Evolutionary conservation across 2,797 vertebrate genomes (phyloP).

Genomic region (Manis crassicaudata): DNA sequence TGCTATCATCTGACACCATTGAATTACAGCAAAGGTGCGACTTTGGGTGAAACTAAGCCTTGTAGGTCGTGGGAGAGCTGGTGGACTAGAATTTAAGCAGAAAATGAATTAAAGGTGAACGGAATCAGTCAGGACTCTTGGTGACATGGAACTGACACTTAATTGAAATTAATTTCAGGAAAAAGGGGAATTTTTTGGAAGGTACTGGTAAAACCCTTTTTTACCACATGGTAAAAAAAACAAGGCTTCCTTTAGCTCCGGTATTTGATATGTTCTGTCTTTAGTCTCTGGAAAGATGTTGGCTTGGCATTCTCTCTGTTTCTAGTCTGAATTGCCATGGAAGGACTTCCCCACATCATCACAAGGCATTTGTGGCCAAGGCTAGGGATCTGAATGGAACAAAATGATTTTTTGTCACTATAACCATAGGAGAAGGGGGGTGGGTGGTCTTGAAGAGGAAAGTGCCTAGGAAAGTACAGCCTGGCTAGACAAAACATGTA

Average conservation of each 20-base stretch:
- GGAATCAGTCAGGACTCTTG: neutral
- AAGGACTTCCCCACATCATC: neutral
- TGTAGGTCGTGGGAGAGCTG: neutral
- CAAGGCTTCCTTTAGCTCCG: neutral
- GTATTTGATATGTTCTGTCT: neutral
- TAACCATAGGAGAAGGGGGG: neutral
- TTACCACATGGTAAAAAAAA: neutral
- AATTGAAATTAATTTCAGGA: slow-evolving; percentile 9
- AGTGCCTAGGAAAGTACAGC: neutral
- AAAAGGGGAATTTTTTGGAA: neutral
- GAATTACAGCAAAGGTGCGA: neutral
- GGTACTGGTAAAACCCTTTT: neutral
- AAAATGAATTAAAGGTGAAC: neutral
- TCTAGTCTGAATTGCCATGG: neutral
- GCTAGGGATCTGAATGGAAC: neutral
- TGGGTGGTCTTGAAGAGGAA: neutral
- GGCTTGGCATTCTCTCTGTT: neutral
- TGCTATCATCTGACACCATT: neutral
- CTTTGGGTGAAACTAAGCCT: neutral
- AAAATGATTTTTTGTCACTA: neutral
- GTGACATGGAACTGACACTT: neutral
- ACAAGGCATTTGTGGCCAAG: neutral
- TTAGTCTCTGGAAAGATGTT: neutral
- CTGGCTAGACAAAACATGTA: neutral
- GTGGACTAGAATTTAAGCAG: neutral